phyloP scores from a whole-genome alignment of 2,113 vertebrate genomes.

The Siniperca knerii region DNA sequence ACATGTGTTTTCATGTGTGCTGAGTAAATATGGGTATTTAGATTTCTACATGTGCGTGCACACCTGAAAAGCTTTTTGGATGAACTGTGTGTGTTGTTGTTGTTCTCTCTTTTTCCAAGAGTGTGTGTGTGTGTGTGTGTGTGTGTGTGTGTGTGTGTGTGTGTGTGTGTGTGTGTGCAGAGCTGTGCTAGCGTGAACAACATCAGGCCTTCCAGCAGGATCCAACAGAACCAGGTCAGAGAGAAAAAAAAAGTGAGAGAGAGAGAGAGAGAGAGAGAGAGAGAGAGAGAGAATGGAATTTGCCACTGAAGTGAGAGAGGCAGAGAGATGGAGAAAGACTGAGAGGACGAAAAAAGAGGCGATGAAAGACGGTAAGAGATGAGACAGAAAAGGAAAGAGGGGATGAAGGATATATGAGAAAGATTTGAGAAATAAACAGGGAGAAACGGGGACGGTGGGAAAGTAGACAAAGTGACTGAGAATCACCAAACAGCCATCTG shows the following conservation, averaged over 20 bases:
- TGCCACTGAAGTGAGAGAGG: background rate
- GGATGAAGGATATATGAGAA: background rate
- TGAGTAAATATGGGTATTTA: constrained; percentile 15
- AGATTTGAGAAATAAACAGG: background rate
- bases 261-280: background rate
- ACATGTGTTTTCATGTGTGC: constrained; percentile 31
- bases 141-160: background rate
- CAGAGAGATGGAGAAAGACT: background rate
- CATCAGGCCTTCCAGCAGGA: constrained; percentile 41
- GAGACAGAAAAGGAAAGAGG: background rate
- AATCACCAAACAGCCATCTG: no score
- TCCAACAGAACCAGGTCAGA: constrained; percentile 60
- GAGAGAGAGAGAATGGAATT: background rate
- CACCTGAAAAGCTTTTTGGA: constrained; percentile 22
- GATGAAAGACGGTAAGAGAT: background rate
- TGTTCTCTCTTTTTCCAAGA: background rate
- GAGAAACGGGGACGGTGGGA: background rate
- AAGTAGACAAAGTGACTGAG: constrained; percentile 2
- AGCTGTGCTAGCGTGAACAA: constrained; percentile 27
- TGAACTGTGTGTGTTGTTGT: constrained; percentile 7
- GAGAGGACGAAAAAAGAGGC: background rate
- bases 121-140: background rate
- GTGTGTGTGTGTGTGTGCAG: background rate
- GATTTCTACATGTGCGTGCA: background rate
- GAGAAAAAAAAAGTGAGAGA: constrained; percentile 1